Percentiles rank a stretch among this genome's conserved stretches.
Conservation (phyloP, 2,797 vertebrate species). For the Loriculus beryllinus region DNA sequence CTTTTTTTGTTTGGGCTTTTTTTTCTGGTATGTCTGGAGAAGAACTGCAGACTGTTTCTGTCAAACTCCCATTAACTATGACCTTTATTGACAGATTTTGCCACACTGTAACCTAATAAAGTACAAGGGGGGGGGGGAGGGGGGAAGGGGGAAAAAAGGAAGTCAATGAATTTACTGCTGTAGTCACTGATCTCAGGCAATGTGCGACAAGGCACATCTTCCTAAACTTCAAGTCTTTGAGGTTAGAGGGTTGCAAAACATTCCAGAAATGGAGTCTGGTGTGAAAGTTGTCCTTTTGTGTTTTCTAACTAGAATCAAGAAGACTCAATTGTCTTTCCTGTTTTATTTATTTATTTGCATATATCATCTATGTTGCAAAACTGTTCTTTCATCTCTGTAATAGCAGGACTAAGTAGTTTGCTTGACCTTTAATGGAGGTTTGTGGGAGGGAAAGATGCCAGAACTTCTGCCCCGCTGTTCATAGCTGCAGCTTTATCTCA, state of each 20-base stretch:
- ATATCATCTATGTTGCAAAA: not conserved
- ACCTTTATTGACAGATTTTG: not conserved
- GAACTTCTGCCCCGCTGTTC: conserved; percentile 1
- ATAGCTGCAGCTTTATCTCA: conserved; percentile 50
- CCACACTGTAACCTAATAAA: not conserved
- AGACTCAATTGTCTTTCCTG: not conserved
- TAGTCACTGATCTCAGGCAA: not conserved
- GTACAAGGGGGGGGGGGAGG: not conserved
- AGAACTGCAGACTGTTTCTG: not conserved
- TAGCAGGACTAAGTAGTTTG: not conserved
- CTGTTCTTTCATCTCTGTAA: not conserved
- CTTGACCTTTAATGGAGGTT: conserved; percentile 35
- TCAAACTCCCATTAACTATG: not conserved
- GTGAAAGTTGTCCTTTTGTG: not conserved
- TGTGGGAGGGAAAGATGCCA: conserved; percentile 34
- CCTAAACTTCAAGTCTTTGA: not conserved
- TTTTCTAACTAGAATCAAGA: not conserved
- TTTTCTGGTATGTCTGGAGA: not conserved
- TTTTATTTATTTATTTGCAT: conserved; percentile 1
- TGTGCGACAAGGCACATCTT: conserved; percentile 8
- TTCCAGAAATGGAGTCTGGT: not conserved
- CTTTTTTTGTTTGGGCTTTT: not conserved
- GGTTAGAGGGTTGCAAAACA: not conserved
- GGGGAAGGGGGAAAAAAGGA: not conserved
- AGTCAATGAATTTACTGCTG: conserved; percentile 26